phyloP scores from a whole-genome alignment of 2,797 vertebrate species.

The Emys orbicularis region DNA sequence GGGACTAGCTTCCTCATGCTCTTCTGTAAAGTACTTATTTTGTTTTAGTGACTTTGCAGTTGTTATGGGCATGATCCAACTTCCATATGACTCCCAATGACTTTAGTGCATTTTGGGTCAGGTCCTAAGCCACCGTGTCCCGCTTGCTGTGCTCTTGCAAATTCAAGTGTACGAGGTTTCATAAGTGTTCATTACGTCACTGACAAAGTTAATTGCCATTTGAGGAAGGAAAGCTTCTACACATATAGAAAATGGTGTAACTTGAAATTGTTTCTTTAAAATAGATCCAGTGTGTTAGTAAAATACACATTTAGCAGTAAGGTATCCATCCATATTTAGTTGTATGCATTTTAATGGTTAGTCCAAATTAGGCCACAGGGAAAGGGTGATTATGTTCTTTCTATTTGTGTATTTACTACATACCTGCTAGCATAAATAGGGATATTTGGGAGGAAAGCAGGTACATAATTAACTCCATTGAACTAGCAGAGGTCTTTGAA shows the following conservation, averaged over 20 bases:
- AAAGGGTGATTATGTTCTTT: constrained; percentile 75
- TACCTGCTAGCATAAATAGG: background rate
- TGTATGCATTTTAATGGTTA: constrained; percentile 64
- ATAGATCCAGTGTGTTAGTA: constrained; percentile 3
- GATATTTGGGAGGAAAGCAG: background rate
- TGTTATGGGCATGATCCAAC: background rate
- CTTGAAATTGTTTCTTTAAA: constrained; percentile 43
- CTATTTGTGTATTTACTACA: constrained; percentile 42
- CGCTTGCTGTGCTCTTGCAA: background rate
- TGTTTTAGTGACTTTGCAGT: constrained; percentile 3
- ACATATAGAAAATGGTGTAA: background rate
- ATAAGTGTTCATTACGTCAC: background rate
- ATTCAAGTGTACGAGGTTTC: background rate
- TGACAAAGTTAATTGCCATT: constrained; percentile 20
- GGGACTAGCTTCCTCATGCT: background rate
- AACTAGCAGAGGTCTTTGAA: background rate
- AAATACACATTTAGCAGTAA: constrained; percentile 38
- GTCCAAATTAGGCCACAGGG: constrained; percentile 79
- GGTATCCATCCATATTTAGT: constrained; percentile 56
- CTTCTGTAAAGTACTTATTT: constrained; percentile 4
- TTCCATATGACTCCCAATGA: constrained; percentile 22
- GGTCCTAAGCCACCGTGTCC: background rate
- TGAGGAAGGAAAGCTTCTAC: background rate
- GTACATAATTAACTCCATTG: background rate
- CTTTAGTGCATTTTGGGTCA: background rate